A percentile compares a stretch with the other conserved stretches of the same genome.
phyloP scores from a whole-genome alignment of 2,888 invertebrate genomes.

The Lissocephala sabroskyi region DNA sequence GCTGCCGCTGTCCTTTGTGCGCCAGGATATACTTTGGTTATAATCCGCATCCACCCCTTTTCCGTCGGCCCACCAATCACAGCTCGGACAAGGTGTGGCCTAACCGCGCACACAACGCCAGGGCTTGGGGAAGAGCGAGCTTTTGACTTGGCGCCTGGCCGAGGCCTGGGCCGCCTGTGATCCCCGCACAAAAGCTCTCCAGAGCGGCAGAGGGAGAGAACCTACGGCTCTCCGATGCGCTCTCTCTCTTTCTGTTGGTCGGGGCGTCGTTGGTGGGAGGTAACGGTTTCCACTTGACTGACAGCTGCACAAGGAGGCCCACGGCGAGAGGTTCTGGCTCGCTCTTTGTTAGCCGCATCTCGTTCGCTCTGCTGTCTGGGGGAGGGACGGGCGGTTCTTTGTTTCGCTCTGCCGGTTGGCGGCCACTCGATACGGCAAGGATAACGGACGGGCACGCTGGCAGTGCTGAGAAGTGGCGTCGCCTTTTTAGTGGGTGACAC shows the following conservation, averaged over 20 bases:
- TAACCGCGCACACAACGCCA: conserved; percentile 12
- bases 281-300: conserved; percentile 65
- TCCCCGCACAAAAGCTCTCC: no score
- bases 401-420: conserved; percentile 13
- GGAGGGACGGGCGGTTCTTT: no score
- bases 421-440: conserved; percentile 27
- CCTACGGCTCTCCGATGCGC: neutral
- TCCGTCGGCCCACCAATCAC: conserved; percentile 69
- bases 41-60: conserved; percentile 69
- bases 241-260: neutral
- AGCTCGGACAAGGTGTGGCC: conserved; percentile 69
- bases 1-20: conserved; percentile 42
- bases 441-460: conserved; percentile 13
- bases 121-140: conserved; percentile 11
- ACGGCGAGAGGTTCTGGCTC: neutral
- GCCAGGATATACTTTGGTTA: conserved; percentile 60
- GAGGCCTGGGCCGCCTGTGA: no score
- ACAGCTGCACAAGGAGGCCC: conserved; percentile 21
- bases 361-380: conserved; percentile 19
- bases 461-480: conserved; percentile 50
- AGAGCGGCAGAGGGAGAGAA: neutral
- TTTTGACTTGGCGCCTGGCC: conserved; percentile 36
- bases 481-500: conserved; percentile 72
- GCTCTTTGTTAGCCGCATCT: neutral
- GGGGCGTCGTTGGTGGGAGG: conserved; percentile 46